phyloP scores from a whole-genome alignment of 1,140 invertebrate species.

The Rhynchophorus ferrugineus region DNA sequence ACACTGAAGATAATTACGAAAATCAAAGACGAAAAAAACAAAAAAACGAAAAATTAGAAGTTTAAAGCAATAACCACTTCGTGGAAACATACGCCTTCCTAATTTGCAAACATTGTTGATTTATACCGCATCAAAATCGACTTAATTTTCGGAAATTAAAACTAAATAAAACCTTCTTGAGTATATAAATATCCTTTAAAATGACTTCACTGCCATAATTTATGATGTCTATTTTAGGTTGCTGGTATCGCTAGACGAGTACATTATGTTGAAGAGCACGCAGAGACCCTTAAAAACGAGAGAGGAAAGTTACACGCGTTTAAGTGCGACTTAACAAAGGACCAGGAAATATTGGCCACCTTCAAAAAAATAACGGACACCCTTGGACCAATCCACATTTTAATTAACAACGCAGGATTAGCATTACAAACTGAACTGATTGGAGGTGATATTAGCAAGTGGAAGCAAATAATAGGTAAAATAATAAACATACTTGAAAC shows the following conservation, averaged over 20 bases:
- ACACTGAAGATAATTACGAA: too few species aligned
- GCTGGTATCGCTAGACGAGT: slow-evolving; percentile 26
- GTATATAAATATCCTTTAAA: too few species aligned
- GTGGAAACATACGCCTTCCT: too few species aligned
- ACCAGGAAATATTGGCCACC: slow-evolving; percentile 54
- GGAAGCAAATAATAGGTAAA: slow-evolving; percentile 11
- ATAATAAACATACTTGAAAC: too few species aligned
- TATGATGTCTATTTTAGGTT: slow-evolving; percentile 23
- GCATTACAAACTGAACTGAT: background rate
- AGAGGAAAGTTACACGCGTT: slow-evolving; percentile 21
- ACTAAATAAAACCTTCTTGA: too few species aligned
- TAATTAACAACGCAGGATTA: slow-evolving; percentile 67
- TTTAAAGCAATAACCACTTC: too few species aligned
- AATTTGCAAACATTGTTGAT: too few species aligned
- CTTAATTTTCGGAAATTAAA: too few species aligned
- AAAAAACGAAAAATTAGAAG: too few species aligned
- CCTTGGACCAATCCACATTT: slow-evolving; percentile 56
- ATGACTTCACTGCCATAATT: too few species aligned
- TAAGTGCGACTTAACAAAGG: slow-evolving; percentile 38
- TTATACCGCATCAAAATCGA: too few species aligned
- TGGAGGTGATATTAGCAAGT: slow-evolving; percentile 14
- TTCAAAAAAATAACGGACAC: slow-evolving; percentile 55
- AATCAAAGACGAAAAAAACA: too few species aligned
- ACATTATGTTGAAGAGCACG: slow-evolving; percentile 21
- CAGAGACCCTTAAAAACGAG: slow-evolving; percentile 8